Base-by-base conservation (phyloP, 2,797 vertebrate species). In the Chelmon rostratus region DNA sequence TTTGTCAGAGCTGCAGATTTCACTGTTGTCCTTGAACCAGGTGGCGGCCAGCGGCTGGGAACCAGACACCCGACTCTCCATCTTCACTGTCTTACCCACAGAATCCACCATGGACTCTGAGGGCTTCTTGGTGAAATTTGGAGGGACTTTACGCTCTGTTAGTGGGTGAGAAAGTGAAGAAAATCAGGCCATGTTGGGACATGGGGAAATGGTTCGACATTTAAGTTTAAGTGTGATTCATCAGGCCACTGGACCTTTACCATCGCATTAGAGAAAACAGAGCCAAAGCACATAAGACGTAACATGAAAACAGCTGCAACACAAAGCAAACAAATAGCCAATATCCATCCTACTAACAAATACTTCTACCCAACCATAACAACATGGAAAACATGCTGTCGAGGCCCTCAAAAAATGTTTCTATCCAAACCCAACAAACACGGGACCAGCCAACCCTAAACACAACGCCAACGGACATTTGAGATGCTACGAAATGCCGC, bases 111-210 rank as follows among this genome's bases (percentile, higher is more conserved):
- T 89, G 21, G 95, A 95, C 92, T 98, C 97, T 2, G 96, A 95
- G 1, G 96, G 95, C 81, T 93, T 98, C 94, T 96, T 98, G 71
- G 96, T 98, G 93, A 99, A 99, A 86, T 84, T 95, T 73, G 98
- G 98, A 86, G 97, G 96, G 54, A 92, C 95, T 91, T 97, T 97
- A 35, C 92, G 92, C 79, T 99, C 98, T 99, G 95, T 83, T 92
- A 91, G 78, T 82, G 81, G 83, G 73, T 74, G 8, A 90, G 28
- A 89, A 68, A 84, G n/a, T 12, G 21, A 68, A 84, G 19, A 63
- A 58, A 75, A 35, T 92, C 58, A 91, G 73, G 18, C 25, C 9
- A 4, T 31, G 57, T 50, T 38, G 49, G 42, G 65, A 81, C 6
- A 71, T 5, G 1, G 1, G 5, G 31, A 33, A 54, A 58, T 16